phyloP scores from a whole-genome alignment of 2,113 vertebrate genomes.

The Pomatorhinus ruficollis region DNA sequence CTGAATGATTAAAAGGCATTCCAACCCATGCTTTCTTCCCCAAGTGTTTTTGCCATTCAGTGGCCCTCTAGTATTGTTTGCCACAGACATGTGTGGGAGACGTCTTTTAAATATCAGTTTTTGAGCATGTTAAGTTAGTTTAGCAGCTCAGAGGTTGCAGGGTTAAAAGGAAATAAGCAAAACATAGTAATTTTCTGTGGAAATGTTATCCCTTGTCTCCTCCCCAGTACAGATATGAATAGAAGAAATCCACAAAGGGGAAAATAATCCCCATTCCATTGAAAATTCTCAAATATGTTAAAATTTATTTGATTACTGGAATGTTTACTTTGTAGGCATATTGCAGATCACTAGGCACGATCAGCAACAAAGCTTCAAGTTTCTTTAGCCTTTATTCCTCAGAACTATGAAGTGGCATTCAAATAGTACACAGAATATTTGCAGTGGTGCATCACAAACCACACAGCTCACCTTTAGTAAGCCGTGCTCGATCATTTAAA shows the following conservation, averaged over 20 bases:
- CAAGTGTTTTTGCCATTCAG: background rate
- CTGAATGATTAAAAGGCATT: background rate
- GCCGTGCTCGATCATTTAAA: background rate
- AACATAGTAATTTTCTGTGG: background rate
- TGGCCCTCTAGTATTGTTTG: background rate
- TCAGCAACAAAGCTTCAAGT: background rate
- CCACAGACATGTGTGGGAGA: background rate
- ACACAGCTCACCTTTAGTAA: background rate
- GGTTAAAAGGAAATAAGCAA: background rate
- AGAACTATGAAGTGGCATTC: background rate
- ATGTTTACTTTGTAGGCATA: background rate
- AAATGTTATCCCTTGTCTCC: background rate
- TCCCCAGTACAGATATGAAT: background rate
- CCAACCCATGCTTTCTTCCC: background rate
- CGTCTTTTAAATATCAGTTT: background rate
- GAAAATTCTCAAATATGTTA: background rate
- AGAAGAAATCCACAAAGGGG: background rate
- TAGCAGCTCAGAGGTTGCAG: background rate
- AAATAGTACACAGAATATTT: background rate
- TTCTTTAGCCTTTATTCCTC: background rate
- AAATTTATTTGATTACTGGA: background rate
- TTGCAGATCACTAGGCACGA: background rate
- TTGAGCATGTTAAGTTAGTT: background rate
- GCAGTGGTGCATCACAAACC: background rate
- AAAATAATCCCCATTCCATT: background rate